Conservation (phyloP, 2,888 invertebrate genomes). For the Pollenia angustigena region DNA sequence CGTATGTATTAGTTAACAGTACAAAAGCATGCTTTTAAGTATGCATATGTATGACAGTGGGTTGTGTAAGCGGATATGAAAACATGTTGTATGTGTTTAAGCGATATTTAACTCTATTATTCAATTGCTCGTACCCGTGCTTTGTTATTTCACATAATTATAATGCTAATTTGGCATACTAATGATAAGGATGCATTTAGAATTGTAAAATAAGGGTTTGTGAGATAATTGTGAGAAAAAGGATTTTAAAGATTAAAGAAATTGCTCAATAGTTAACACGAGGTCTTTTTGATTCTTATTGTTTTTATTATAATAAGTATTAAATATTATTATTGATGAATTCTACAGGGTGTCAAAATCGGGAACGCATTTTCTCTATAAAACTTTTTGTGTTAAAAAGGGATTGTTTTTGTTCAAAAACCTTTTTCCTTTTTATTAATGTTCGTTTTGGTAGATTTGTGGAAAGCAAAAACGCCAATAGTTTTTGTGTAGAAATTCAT, state of each 20-base stretch:
- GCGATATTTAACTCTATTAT: slow-evolving; percentile 50
- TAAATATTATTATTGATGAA: no score
- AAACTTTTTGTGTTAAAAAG: no score
- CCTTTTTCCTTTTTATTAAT: no score
- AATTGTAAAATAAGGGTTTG: slow-evolving; percentile 7
- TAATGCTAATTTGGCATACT: slow-evolving; percentile 33
- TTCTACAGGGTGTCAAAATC: no score
- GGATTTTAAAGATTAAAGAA: not conserved
- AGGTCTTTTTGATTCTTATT: no score
- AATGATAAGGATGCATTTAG: slow-evolving; percentile 29
- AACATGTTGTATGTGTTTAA: slow-evolving; percentile 27
- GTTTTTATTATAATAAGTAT: no score
- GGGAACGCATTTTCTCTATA: no score
- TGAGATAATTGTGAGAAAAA: not conserved
- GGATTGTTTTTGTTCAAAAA: no score
- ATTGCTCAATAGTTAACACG: no score
- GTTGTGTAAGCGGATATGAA: not conserved
- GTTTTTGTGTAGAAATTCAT: no score
- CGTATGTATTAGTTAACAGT: not conserved
- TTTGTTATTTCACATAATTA: slow-evolving; percentile 44
- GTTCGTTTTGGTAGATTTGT: no score
- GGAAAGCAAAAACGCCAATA: no score
- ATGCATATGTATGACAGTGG: not conserved
- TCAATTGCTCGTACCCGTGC: slow-evolving; percentile 24
- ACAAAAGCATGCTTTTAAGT: not conserved